These are phyloP conservation scores for Heliothis peltigera DNA, from an alignment of 2,888 invertebrate species.

Conservation along the genomic window DNA sequence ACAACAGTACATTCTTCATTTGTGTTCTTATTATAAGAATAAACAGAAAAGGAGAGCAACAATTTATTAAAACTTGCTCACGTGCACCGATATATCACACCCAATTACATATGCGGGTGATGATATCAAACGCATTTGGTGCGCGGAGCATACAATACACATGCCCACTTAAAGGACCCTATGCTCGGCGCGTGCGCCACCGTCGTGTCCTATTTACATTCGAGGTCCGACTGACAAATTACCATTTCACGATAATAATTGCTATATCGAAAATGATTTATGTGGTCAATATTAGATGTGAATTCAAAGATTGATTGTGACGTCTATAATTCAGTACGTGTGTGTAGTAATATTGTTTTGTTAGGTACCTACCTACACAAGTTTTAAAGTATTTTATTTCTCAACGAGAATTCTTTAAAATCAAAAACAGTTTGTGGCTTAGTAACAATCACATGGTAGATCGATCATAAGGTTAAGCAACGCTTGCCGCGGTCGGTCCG, in stretches of 20 bases:
- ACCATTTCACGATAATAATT: conserved; percentile 32
- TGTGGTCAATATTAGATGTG: background rate
- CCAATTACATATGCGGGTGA: conserved; percentile 41
- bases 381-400: no score
- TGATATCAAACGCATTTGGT: conserved; percentile 52
- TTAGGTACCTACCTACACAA: no score
- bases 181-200: conserved; percentile 53
- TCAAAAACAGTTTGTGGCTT: no score
- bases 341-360: no score
- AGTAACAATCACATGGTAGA: no score
- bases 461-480: no score
- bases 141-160: conserved; percentile 29
- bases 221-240: conserved; percentile 42
- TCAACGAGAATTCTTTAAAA: no score
- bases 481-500: no score
- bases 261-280: conserved; percentile 36
- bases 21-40: background rate
- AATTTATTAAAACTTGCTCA: conserved; percentile 8
- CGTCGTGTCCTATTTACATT: conserved; percentile 52
- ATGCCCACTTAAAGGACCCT: conserved; percentile 46
- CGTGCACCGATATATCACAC: conserved; percentile 39
- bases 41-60: background rate
- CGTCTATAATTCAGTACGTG: background rate
- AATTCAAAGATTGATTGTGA: conserved; percentile 4
- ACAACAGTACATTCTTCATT: no score